Percentiles rank a stretch among this genome's conserved stretches.
Conservation (phyloP, 2,113 vertebrate genomes). For the Chaetops frenatus region DNA sequence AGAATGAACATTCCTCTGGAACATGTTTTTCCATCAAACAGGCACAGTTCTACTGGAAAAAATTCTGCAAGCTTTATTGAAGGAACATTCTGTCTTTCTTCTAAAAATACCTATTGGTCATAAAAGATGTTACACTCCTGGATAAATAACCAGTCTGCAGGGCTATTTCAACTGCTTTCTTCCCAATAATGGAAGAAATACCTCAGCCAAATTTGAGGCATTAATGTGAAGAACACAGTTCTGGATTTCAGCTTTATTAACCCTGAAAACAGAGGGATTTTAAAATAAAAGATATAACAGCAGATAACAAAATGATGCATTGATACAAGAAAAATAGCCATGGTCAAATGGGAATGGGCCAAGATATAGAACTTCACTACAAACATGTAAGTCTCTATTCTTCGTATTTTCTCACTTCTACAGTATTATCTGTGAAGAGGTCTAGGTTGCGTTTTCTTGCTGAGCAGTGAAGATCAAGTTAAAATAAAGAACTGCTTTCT, state of each 20-base stretch:
- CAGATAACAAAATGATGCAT: not conserved
- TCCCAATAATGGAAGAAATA: slow-evolving; percentile 8
- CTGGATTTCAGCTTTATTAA: not conserved
- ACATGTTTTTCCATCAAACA: slow-evolving; percentile 37
- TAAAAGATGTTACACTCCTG: not conserved
- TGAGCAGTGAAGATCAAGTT: not conserved
- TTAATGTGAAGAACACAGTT: not conserved
- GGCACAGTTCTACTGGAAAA: not conserved
- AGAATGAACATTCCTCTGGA: slow-evolving; percentile 23
- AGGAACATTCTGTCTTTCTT: slow-evolving; percentile 47
- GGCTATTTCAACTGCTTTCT: not conserved
- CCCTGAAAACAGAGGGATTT: not conserved
- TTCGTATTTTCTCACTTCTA: not conserved
- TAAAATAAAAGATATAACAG: not conserved
- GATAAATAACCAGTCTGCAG: not conserved
- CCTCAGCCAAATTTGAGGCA: not conserved
- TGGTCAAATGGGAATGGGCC: not conserved
- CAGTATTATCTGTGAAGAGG: not conserved
- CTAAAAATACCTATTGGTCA: slow-evolving; percentile 36
- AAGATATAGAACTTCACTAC: not conserved
- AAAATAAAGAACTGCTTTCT: slow-evolving; percentile 20
- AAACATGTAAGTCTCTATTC: not conserved
- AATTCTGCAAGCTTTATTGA: not conserved
- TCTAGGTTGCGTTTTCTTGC: not conserved
- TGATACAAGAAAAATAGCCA: not conserved